These are phyloP conservation scores for Ormia ochracea DNA, from an alignment of 2,888 invertebrate genomes.

Conservation along the genomic window DNA sequence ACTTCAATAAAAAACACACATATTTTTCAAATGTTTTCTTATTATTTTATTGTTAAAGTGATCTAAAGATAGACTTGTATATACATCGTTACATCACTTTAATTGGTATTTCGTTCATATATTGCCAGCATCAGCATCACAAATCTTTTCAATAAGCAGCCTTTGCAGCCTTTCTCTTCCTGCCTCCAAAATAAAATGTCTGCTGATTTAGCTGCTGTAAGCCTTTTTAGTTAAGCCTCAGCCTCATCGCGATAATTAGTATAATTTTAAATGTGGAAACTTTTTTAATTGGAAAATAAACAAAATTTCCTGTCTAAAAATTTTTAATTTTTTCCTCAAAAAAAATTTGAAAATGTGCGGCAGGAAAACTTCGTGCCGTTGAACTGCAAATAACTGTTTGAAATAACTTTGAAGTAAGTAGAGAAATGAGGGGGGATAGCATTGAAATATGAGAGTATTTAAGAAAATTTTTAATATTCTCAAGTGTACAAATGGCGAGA, in stretches of 20 bases:
- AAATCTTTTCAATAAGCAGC: background rate
- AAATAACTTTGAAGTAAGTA: background rate
- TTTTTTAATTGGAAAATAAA: slow-evolving; percentile 39
- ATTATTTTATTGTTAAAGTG: slow-evolving; percentile 16
- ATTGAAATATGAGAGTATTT: background rate
- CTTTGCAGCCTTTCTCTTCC: background rate
- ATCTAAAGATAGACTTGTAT: slow-evolving; percentile 20
- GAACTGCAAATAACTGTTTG: background rate
- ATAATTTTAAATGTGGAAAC: slow-evolving; percentile 39
- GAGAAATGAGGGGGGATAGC: background rate
- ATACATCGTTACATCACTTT: slow-evolving; percentile 19
- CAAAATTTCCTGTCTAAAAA: slow-evolving; percentile 37
- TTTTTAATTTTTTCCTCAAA: slow-evolving; percentile 3
- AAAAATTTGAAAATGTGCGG: background rate
- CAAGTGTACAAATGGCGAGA: background rate
- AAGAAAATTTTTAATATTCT: slow-evolving; percentile 6
- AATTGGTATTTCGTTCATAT: background rate
- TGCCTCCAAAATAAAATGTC: background rate
- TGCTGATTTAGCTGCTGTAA: background rate
- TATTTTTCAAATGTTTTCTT: slow-evolving; percentile 26
- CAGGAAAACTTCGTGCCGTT: background rate
- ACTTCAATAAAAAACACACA: background rate
- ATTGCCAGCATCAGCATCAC: background rate
- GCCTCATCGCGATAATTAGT: slow-evolving; percentile 36
- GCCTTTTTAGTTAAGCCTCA: slow-evolving; percentile 4